Base-by-base conservation (phyloP, 2,888 invertebrate species). In the Pimpla rufipes region DNA sequence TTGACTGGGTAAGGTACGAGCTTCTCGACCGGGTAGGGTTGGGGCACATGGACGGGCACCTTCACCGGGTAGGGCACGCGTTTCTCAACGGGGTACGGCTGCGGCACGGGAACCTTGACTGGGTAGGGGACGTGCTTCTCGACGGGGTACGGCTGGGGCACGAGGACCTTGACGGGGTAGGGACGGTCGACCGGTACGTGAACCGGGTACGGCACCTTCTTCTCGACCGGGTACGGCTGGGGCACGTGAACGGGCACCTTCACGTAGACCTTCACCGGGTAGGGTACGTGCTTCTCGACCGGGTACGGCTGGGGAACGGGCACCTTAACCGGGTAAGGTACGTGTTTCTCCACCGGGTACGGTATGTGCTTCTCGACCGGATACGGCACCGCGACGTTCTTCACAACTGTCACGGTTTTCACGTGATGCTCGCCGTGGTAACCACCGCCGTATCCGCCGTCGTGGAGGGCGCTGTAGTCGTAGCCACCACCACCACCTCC, bases 121-220 rank as follows among this genome's bases (percentile, higher is more conserved):
- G 96, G 97, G 92, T 95, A 95, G 45, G 95, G 97, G 13, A 97
- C 93, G 91, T 95, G 95, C 93, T 96, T 97, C 93, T 96, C 96
- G 18, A 97, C 97, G 85, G 97, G 97, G 94, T 97, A 97, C 87
- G 97, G 97, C 89, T 96, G 96, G 81, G 97, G 96, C 77, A 97
- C 97, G 77, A 95, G 94, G 75, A 97, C 97, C 94, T 97, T 97
- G 89, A 97, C 97, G 90, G 97, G 96, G 93, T 96, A 96, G 81
- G 97, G 97, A 93, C 96, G 95, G 93, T 96, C 96, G 87, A 97
- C 96, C 89, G 95, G 96, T 75, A 96, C 96, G 85, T 95, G 94
- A 16, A 94, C 94, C 87, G 96, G 96, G 90, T 96, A 95, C 84
- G 96, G 96, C 71, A 97, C 96, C 91, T 95, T 95, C 94, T 96